Evolutionary conservation across 2,888 invertebrate genomes (phyloP), one percentile per base, ranked within the genome.

Genomic region (Nomada hirtipes): DNA sequence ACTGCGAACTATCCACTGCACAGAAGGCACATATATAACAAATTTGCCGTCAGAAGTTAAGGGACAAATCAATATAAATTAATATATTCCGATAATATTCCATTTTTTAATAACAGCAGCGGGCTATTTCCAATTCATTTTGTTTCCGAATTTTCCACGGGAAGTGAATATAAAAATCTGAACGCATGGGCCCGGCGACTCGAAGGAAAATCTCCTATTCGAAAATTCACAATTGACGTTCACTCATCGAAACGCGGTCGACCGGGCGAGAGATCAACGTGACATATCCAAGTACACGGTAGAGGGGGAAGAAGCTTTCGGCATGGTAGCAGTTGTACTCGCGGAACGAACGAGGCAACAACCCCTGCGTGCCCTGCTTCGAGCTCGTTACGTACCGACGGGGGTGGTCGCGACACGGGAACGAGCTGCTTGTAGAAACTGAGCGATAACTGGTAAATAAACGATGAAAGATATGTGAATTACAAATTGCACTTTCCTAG

Each of bases 381-480:
- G 83, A 77, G 86, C 84, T 82, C 82, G 86, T 88, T 88, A 82
- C 75, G 79, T 73, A 72, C 71, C 74, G 55, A 55, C 65, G 47
- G 74, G 64, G 72, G 68, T 71, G 79, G 69, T 57, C 44, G 79
- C 29, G 60, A 47, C 73, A 52, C 11, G 50, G 84, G 71, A 75
- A 80, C 64, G 57, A 67, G 70, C 79, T 60, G 77, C 76, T 75
- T 79, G 84, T 67, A 79, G 82, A 78, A 79, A 79, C 82, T 82
- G 87, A 86, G 82, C 78, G 86, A 87, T 84, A 86, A 84, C 81
- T 81, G 85, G 84, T 86, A 86, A 86, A 86, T 86, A 84, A 81
- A 82, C 76, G 82, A 82, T 82, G 82, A 82, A 82, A 82, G 82
- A 82, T 82, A 82, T 71, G 82, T 52, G 76, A 81, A 81, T 82